Evolutionary conservation across 2,113 vertebrate species (phyloP), one percentile per base, ranked within the genome.

Genomic region (Labeo rohita): DNA sequence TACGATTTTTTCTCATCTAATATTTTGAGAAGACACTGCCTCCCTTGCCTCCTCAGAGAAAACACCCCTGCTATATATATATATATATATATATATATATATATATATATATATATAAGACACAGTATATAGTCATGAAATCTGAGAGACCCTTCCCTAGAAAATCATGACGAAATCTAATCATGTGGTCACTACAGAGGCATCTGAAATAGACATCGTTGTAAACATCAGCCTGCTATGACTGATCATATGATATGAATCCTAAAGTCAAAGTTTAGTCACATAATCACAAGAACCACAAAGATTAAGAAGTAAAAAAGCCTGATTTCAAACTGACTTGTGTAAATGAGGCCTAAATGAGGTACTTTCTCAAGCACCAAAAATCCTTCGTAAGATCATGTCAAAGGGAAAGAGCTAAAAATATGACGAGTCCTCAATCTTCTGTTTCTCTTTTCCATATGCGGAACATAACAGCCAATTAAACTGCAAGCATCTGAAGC

Each of bases 401-500:
- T 47, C 16, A 28, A 47, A 43, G 5, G 16, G 3, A 23, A 43
- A 56, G 10, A 56, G 4, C 49, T 45, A 65, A 36, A 68, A 65
- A 59, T 43, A 56, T 10, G 36, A 43, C 18, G 49, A 66, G n/a
- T 85, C 66, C 15, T 50, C 52, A n/a, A 56, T 80, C 13, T 56
- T 85, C n/a, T 5, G 61, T 66, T 80, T 54, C 49, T 70, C 54
- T 61, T 12, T 73, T 43, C 1, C 28, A 49, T 11, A 47, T 21
- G 78, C 9, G 50, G 8, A 85, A 72, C 28, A 36, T 28, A 23
- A 36, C 82, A 49, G 74, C 75, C 75, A 79, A 61, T 61, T 47
- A 84, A 56, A 82, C 70, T 15, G 47, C 79, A 81, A 75, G 85
- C 36, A 74, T 54, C 36, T 45, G 43, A 87, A 79, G 76, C 56